Evolutionary conservation across 2,797 vertebrate species (phyloP), one percentile per base, ranked within the genome.

Genomic region (Manis pentadactyla): DNA sequence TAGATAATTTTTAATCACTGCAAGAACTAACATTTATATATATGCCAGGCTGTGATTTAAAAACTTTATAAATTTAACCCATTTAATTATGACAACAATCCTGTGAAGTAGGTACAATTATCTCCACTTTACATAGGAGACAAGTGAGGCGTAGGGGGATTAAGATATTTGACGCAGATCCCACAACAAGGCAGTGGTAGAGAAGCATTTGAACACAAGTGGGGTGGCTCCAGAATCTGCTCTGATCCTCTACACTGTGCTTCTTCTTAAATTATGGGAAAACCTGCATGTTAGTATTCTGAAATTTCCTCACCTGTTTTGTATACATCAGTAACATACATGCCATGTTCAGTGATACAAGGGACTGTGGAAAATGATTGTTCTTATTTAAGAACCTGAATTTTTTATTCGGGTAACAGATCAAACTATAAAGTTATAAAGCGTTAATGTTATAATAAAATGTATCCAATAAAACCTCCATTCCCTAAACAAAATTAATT

Each of bases 401-500:
- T 86, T 94, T 86, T 88, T 68, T 83, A 88, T 93, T 97, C 71
- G 71, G 55, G 37, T 88, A 93, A 77, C 19, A 78, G 49, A 82
- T 73, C 29, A 95, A 93, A 66, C 51, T 93, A 61, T 19, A 91
- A 87, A 85, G 37, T 17, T 59, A 75, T 37, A 81, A 89, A 94
- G 84, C 51, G 23, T 42, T 59, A 88, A 87, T 31, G 42, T 51
- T 90, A 49, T 0, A 66, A 84, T 59, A 63, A 87, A 93, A 69
- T 53, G 69, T 5, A 66, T 19, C 21, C 37, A 51, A 55, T 39
- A 71, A 95, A 93, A 31, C 14, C 3, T 37, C 74, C 17, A 49
- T 75, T 37, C 69, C 63, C 39, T 68, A 71, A 19, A 69, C 66
- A 63, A 87, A 85, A 68, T 73, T 14, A 23, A 34, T 73, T 25